phyloP scores from a whole-genome alignment of 2,888 invertebrate species.

The Ormia ochracea region DNA sequence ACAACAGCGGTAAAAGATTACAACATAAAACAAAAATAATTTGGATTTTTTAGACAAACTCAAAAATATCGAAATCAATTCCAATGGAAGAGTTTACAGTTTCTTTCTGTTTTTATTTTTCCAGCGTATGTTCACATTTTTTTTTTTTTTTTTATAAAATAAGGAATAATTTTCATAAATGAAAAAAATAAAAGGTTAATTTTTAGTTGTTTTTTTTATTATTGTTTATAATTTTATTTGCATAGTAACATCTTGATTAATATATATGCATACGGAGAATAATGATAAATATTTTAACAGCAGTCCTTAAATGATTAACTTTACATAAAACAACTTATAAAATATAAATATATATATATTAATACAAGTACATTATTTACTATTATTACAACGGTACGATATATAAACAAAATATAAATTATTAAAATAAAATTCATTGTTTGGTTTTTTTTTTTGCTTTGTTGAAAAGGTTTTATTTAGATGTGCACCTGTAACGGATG shows the following conservation, averaged over 20 bases:
- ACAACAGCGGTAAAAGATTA: conserved; percentile 75
- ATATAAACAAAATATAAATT: conserved; percentile 43
- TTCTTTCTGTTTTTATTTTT: conserved; percentile 5
- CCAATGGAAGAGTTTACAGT: conserved; percentile 8
- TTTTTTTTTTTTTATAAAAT: too few relatives aligned
- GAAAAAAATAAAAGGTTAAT: too few relatives aligned
- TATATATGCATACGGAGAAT: neutral
- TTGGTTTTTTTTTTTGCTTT: too few relatives aligned
- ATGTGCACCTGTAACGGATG: too few relatives aligned
- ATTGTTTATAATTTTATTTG: too few relatives aligned
- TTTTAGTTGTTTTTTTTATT: conserved; percentile 9
- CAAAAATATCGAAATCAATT: conserved; percentile 14
- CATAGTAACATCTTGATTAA: neutral
- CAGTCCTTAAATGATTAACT: conserved; percentile 11
- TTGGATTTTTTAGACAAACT: neutral
- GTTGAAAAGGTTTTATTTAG: too few relatives aligned
- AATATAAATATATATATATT: conserved; percentile 7
- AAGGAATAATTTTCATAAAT: too few relatives aligned
- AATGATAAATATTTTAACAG: conserved; percentile 26
- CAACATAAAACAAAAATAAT: neutral
- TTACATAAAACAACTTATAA: conserved; percentile 12
- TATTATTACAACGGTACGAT: conserved; percentile 48
- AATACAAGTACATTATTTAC: conserved; percentile 44
- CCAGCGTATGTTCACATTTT: too few relatives aligned
- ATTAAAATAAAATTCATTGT: too few relatives aligned